Conservation (phyloP, 2,113 vertebrate species). For the Phyllostomus discolor region DNA sequence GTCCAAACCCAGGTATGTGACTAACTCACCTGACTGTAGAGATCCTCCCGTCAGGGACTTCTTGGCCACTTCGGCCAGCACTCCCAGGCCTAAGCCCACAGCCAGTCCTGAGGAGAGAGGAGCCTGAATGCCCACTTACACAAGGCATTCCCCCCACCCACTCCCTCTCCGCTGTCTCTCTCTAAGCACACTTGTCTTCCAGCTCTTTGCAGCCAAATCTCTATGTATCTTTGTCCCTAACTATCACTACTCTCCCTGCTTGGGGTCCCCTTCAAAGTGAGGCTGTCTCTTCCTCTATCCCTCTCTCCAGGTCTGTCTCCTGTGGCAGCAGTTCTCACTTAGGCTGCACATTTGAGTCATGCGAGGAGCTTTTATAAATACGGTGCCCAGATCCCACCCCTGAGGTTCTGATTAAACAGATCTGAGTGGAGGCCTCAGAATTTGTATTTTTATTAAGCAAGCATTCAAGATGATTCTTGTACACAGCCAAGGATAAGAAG, state of each 20-base stretch:
- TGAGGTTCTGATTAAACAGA: background rate
- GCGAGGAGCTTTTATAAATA: background rate
- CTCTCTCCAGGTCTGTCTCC: background rate
- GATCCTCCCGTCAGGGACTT: slow-evolving; percentile 83
- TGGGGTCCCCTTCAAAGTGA: background rate
- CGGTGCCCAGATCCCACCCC: background rate
- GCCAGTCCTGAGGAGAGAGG: slow-evolving; percentile 83
- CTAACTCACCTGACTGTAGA: slow-evolving; percentile 75
- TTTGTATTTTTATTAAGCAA: background rate
- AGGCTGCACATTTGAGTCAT: background rate
- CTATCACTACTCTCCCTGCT: background rate
- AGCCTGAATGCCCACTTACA: background rate
- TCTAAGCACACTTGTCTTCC: background rate
- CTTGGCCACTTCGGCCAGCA: slow-evolving; percentile 87
- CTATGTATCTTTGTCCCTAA: background rate
- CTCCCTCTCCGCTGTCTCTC: background rate
- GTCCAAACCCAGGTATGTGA: background rate
- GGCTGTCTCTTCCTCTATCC: background rate
- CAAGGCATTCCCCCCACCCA: fast-evolving
- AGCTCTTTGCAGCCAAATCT: background rate
- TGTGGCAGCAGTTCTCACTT: background rate
- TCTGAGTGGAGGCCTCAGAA: background rate
- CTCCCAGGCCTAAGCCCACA: slow-evolving; percentile 87
- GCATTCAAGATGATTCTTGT: background rate
- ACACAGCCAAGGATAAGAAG: background rate